Evolutionary conservation across 2,113 vertebrate species (phyloP), one percentile per base, ranked within the genome.

Genomic region (Phocoena phocoena): DNA sequence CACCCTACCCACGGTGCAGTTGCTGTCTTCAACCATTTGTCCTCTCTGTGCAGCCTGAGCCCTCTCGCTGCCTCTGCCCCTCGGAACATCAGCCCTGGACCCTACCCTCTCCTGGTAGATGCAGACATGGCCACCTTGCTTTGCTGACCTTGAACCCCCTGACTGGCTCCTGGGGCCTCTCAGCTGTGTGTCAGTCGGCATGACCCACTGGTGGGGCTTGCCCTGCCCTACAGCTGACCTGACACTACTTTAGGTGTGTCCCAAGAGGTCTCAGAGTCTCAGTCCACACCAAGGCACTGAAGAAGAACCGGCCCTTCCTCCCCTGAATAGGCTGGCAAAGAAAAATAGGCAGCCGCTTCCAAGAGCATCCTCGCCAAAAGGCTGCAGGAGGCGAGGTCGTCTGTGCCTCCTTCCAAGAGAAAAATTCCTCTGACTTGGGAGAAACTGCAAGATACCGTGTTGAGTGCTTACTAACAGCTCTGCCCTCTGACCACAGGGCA

Each of bases 1-100:
- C 15, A n/a, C 28, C 1, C 2, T 11, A 1, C 33, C 41, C 21
- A 18, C 53, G 1, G 3, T 13, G 9, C 7, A 20, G 17, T 20
- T 31, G 23, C 73, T 74, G 17, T 13, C 4, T 7, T 47, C 65
- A 38, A 2, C 63, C 2, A 0, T 6, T 21, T 4, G 26, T 7
- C 47, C 36, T 1, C n/a, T n/a, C 2, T 3, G 25, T 12, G n/a
- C 58, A 58, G 38, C 31, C 53, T 36, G 15, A 74, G 65, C 70
- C n/a, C 70, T 93, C 28, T 10, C 0, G 2, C 53, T 20, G 63
- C 62, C 74, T 62, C 25, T 21, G 23, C 9, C 36, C 7, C 6
- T 31, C 6, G 7, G 67, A 55, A 79, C 0, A 20, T 36, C 33
- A 36, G 76, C 33, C 47, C 50, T 8, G 50, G 50, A 55, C 11